phyloP scores from a whole-genome alignment of 2,797 vertebrate species.

The Knipowitschia caucasica region DNA sequence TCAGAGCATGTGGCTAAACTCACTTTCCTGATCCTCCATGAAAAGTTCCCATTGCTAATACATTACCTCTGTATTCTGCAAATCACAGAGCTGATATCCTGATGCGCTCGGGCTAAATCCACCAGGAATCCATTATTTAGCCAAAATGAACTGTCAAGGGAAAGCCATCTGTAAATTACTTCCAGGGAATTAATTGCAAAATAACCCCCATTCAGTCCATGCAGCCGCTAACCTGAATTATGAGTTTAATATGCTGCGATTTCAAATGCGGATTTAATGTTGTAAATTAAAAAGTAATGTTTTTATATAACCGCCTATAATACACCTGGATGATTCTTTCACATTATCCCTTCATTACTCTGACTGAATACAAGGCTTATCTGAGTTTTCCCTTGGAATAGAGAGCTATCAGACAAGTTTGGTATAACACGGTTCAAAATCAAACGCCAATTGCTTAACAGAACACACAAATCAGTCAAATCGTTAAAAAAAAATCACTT shows the following conservation, averaged over 20 bases:
- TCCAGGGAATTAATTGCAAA: conserved; percentile 24
- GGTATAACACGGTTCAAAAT: too few relatives aligned
- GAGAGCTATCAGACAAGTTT: too few relatives aligned
- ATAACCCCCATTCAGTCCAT: conserved; percentile 14
- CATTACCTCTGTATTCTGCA: conserved; percentile 10
- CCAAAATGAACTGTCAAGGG: conserved; percentile 13
- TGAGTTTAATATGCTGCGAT: conserved; percentile 9
- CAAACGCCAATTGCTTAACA: too few relatives aligned
- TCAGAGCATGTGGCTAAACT: conserved; percentile 62
- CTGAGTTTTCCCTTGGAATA: too few relatives aligned
- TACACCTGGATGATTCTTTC: neutral
- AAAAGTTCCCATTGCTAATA: conserved; percentile 48
- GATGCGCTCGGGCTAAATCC: conserved; percentile 22
- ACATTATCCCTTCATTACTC: neutral
- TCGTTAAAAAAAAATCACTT: too few relatives aligned
- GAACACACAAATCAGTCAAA: too few relatives aligned
- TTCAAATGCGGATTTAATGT: conserved; percentile 22
- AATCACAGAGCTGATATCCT: conserved; percentile 18
- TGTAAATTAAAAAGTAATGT: neutral
- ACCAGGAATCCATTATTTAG: conserved; percentile 29
- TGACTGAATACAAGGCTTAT: conserved; percentile 25
- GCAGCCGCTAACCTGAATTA: conserved; percentile 6
- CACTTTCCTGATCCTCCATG: conserved; percentile 46
- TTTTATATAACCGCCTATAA: neutral
- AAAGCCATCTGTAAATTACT: conserved; percentile 14